Conservation (phyloP, 2,113 vertebrate genomes). For the Solea solea region DNA sequence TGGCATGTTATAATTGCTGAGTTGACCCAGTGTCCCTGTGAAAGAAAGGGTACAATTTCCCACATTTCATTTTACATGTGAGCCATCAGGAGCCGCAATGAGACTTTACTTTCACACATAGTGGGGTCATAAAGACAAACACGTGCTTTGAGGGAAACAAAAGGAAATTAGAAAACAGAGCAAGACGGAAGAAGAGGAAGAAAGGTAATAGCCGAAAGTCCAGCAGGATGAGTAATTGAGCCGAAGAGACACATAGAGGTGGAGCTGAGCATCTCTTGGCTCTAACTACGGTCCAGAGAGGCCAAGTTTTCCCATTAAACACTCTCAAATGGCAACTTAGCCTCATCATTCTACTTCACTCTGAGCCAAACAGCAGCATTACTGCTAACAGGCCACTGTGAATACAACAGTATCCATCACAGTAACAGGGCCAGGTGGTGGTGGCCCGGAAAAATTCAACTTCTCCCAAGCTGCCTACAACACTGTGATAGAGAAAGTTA, state of each 20-base stretch:
- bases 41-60: too few species aligned
- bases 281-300: conserved; percentile 6
- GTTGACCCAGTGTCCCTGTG: neutral
- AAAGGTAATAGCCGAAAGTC: neutral
- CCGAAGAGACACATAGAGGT: neutral
- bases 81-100: neutral
- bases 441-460: neutral
- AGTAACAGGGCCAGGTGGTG: neutral
- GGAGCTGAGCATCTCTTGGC: neutral
- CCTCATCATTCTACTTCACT: neutral
- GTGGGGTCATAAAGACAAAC: too few species aligned
- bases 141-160: too few species aligned
- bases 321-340: conserved; percentile 1
- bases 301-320: conserved; percentile 13
- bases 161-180: neutral
- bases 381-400: conserved; percentile 9
- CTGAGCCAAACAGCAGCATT: conserved; percentile 7
- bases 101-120: neutral
- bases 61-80: neutral
- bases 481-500: too few species aligned
- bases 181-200: neutral
- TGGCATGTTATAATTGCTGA: neutral
- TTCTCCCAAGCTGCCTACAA: neutral
- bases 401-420: neutral
- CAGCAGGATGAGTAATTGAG: neutral